Evolutionary conservation across 1,140 invertebrate genomes (phyloP).

Genomic region (Drosophila lacertosa): DNA sequence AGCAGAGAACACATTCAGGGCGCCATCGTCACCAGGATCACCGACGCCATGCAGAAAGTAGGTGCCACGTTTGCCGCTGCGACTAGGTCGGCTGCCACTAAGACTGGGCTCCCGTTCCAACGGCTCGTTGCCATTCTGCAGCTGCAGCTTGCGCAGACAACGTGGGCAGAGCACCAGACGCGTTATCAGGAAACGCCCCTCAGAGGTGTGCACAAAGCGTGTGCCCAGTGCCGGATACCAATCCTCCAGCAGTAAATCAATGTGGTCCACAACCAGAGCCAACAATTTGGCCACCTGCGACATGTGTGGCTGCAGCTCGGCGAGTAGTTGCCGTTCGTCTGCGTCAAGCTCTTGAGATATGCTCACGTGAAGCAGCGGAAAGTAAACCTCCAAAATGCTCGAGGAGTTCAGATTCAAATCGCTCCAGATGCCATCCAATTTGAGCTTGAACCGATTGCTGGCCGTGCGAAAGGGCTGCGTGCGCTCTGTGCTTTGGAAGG

Average conservation of each 20-base stretch:
- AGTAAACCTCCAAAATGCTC: slow-evolving; percentile 94
- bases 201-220: slow-evolving; percentile 98
- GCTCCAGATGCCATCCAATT: slow-evolving; percentile 93
- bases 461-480: slow-evolving; percentile 85
- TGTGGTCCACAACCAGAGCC: slow-evolving; percentile 96
- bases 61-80: slow-evolving; percentile 51
- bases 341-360: slow-evolving; percentile 60
- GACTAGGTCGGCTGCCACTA: slow-evolving; percentile 54
- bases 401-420: slow-evolving; percentile 92
- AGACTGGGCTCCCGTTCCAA: slow-evolving; percentile 69
- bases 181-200: slow-evolving; percentile 97
- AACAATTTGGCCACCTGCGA: slow-evolving; percentile 93
- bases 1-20: slow-evolving; percentile 74
- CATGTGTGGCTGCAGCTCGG: slow-evolving; percentile 88
- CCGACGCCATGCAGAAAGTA: slow-evolving; percentile 64
- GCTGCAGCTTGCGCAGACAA: slow-evolving; percentile 87
- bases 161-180: slow-evolving; percentile 96
- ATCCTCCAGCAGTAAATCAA: slow-evolving; percentile 98
- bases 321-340: slow-evolving; percentile 55
- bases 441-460: slow-evolving; percentile 88
- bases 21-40: slow-evolving; percentile 66
- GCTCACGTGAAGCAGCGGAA: slow-evolving; percentile 86
- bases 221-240: slow-evolving; percentile 99
- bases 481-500: slow-evolving; percentile 86
- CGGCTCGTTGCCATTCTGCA: slow-evolving; percentile 58